phyloP scores from a whole-genome alignment of 92 coral and sea anemone species.

The Zoanthus solanderi region DNA sequence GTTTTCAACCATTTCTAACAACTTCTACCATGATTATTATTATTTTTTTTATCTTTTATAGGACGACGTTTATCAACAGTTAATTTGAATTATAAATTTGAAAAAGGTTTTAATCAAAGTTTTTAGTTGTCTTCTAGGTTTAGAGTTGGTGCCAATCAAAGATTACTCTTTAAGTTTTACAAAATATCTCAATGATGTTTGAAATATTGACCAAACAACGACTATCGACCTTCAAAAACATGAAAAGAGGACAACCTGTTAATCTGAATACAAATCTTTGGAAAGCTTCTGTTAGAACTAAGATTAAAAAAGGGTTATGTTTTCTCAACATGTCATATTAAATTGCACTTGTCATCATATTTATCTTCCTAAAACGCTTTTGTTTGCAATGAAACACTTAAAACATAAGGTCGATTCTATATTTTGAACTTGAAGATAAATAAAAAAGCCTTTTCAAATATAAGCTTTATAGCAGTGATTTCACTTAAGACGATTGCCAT shows the following conservation, averaged over 20 bases:
- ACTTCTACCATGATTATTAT: no score
- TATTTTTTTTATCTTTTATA: no score
- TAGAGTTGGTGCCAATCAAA: no score
- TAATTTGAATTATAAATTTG: no score
- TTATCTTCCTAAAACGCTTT: constrained; percentile 10
- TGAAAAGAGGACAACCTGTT: background rate
- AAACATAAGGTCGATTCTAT: background rate
- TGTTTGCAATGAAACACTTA: background rate
- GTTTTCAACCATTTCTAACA: no score
- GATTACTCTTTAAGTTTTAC: no score
- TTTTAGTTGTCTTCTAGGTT: no score
- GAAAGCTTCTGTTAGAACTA: background rate
- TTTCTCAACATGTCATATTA: background rate
- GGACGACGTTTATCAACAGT: no score
- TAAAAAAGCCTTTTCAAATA: background rate
- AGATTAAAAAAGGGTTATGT: background rate
- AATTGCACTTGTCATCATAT: background rate
- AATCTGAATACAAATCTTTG: no score
- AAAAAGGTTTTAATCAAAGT: no score
- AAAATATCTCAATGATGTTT: no score
- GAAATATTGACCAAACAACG: background rate
- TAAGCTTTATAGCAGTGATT: background rate
- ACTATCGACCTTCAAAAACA: background rate
- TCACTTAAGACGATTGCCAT: no score
- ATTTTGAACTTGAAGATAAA: background rate